Base-by-base conservation (phyloP, 92 coral and sea anemone genomes). In the Heteractis magnifica region DNA sequence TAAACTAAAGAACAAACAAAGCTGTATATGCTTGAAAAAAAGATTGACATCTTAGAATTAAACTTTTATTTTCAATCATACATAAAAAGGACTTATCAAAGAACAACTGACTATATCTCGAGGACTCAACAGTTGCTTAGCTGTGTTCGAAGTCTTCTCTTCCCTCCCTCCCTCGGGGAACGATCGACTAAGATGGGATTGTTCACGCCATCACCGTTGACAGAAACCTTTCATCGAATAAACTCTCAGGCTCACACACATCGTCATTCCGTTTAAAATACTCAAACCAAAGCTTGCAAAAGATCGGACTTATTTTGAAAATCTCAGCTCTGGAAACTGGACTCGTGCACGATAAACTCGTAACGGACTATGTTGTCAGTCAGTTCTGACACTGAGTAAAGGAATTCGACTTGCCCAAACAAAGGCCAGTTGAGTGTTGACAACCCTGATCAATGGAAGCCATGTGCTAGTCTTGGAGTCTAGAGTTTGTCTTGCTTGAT, bases 81-180 rank as follows among this genome's bases (percentile, higher is more conserved):
- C 44, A 34, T 34, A 2, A 49, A 72, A 34, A 72, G 51, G 51
- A 12, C 51, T 72, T 8, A 34, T 34, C 16, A 34, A 20, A 18
- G 65, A 59, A 59, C 5, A 19, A 5, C 6, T 59, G 6, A 59
- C n/a, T 11, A 14, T 14, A 19, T 12, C 6, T 62, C 4, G 23
- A 4, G 23, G 7, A 18, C 20, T 10, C 6, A 62, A 62, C 18
- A 21, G 70, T 56, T 12, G 44, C 62, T 12, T 56, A 4, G 34
- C 52, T 53, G 52, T 2, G 21, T 60, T 14, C 59, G 2, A 4
- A 14, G 15, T 6, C 49, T 6, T 6, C 59, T 26, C 75, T 14
- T 58, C 10, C 83, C 75, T 9, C 75, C 83, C 83, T 15, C 83
- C 19, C 83, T 79, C 10, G 83, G 75, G 83, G 70, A 60, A 5